Evolutionary conservation across 1,140 invertebrate species (phyloP).

Genomic region (Sitobion miscanthi): DNA sequence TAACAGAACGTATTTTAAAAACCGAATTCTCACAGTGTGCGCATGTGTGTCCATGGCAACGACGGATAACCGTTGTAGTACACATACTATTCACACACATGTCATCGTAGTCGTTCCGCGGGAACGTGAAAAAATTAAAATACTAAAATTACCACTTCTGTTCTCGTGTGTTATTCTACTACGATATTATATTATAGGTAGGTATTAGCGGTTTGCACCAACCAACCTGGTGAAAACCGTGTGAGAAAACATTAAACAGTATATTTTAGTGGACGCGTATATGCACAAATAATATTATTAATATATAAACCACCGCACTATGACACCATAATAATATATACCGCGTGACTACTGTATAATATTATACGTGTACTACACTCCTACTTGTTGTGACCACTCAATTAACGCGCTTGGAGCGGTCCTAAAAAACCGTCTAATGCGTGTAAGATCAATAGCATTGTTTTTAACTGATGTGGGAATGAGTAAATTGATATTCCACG

Average conservation of each 20-base stretch:
- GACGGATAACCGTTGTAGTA: not conserved
- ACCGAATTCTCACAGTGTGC: slow-evolving; percentile 37
- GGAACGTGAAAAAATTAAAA: not conserved
- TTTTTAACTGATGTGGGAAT: slow-evolving; percentile 57
- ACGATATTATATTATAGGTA: not conserved
- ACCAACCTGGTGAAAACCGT: not conserved
- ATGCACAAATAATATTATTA: not conserved
- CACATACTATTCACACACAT: not conserved
- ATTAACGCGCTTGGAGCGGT: slow-evolving; percentile 30
- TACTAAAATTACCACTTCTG: not conserved
- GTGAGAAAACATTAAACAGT: not conserved
- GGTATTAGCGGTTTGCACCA: not conserved
- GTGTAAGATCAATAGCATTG: slow-evolving; percentile 55
- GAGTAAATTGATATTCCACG: slow-evolving; percentile 54
- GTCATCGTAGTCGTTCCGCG: not conserved
- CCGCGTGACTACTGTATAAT: not conserved
- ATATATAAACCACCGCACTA: not conserved
- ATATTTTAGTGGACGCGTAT: not conserved
- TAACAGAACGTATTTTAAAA: not conserved
- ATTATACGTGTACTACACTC: not conserved
- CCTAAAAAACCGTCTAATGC: slow-evolving; percentile 18
- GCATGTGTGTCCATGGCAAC: slow-evolving; percentile 47
- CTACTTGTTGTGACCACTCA: slow-evolving; percentile 33
- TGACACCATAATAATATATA: not conserved
- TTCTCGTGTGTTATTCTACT: not conserved